A percentile compares a stretch with the other conserved stretches of the same genome.
These are phyloP conservation scores for Lasius fuliginosus DNA, from an alignment of 2,888 invertebrate genomes.

Conservation along the genomic window DNA sequence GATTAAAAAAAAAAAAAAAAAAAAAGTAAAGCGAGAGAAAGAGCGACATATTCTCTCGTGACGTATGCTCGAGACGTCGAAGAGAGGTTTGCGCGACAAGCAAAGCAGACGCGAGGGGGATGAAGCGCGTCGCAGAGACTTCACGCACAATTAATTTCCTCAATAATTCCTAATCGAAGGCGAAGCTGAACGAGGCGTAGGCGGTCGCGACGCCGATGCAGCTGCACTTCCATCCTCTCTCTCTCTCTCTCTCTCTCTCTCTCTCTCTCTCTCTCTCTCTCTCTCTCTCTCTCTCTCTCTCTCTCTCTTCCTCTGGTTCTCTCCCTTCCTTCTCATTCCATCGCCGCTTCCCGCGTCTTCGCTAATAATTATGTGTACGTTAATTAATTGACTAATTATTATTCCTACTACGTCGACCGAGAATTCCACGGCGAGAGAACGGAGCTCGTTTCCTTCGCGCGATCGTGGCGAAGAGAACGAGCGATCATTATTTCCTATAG, in stretches of 20 bases:
- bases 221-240: conserved; percentile 58
- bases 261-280: conserved; percentile 27
- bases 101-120: conserved; percentile 21
- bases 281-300: conserved; percentile 5
- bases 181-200: conserved; percentile 73
- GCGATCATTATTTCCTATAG: conserved; percentile 56
- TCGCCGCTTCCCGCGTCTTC: conserved; percentile 77
- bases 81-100: conserved; percentile 32
- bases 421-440: conserved; percentile 66
- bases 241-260: conserved; percentile 2
- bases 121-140: conserved; percentile 72
- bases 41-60: conserved; percentile 60
- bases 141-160: conserved; percentile 86
- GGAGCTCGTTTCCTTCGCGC: conserved; percentile 61
- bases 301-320: background rate
- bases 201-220: conserved; percentile 61
- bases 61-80: conserved; percentile 41
- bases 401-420: conserved; percentile 77
- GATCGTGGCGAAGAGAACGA: conserved; percentile 53
- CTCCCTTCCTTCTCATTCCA: conserved; percentile 20
- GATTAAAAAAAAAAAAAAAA: conserved; percentile 11
- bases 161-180: conserved; percentile 83
- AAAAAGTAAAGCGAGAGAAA: conserved; percentile 65
- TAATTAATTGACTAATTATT: conserved; percentile 86
- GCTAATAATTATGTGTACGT: conserved; percentile 85